These are phyloP conservation scores for Pycnomerus fuliginosus DNA, from an alignment of 2,888 invertebrate genomes.

Conservation along the genomic window DNA sequence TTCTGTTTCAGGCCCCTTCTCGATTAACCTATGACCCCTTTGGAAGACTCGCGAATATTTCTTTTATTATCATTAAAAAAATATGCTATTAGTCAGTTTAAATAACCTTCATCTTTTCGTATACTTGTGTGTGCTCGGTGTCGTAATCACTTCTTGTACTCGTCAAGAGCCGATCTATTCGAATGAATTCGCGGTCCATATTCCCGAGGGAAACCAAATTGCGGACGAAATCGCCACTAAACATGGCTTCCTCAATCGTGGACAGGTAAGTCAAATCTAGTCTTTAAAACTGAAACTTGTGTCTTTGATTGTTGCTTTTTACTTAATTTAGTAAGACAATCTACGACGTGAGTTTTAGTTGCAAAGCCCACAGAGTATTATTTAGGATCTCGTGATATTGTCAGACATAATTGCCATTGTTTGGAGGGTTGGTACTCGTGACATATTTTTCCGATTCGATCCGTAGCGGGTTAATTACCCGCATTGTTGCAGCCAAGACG, in stretches of 20 bases:
- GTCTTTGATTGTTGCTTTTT: no score
- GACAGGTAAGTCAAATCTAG: conserved; percentile 68
- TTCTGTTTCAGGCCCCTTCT: conserved; percentile 15
- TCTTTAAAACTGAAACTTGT: not conserved
- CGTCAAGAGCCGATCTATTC: conserved; percentile 59
- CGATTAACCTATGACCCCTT: conserved; percentile 17
- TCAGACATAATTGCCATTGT: no score
- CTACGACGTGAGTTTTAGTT: no score
- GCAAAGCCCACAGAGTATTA: no score
- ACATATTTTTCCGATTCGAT: no score
- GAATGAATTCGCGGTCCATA: conserved; percentile 84
- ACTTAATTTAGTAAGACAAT: not conserved
- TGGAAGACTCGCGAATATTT: conserved; percentile 8
- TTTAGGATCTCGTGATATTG: no score
- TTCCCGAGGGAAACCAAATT: conserved; percentile 69
- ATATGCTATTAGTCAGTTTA: conserved; percentile 36
- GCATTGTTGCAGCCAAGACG: no score
- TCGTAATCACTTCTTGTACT: conserved; percentile 15
- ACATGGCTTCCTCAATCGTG: conserved; percentile 83
- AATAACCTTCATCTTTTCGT: conserved; percentile 32
- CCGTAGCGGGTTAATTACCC: no score
- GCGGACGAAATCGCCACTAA: conserved; percentile 77
- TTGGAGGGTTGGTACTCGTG: no score
- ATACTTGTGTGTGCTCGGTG: conserved; percentile 29
- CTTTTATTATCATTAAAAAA: conserved; percentile 8